A percentile compares a stretch with the other conserved stretches of the same genome.
Evolutionary conservation across 1,140 invertebrate species (phyloP).

Genomic region (Papilio helenus): DNA sequence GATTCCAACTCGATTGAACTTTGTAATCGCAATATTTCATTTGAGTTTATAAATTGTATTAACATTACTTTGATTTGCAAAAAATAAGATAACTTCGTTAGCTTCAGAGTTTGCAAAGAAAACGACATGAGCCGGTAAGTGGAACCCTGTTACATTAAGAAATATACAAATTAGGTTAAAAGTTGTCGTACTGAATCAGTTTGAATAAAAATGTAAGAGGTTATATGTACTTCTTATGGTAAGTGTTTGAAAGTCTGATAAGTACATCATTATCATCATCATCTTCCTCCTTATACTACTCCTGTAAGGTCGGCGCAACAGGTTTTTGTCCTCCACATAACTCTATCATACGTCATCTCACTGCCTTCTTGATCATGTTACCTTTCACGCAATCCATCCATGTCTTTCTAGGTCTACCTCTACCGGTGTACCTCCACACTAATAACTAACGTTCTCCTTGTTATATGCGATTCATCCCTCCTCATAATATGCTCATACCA

Average conservation of each 20-base stretch:
- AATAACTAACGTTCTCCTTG: too few species aligned
- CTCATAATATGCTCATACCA: too few species aligned
- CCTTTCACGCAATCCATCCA: too few species aligned
- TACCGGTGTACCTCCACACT: too few species aligned
- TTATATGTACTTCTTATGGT: neutral
- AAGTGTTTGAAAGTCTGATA: neutral
- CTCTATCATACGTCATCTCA: too few species aligned
- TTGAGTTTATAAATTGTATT: neutral
- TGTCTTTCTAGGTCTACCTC: too few species aligned
- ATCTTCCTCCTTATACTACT: too few species aligned
- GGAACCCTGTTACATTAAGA: neutral
- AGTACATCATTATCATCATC: too few species aligned
- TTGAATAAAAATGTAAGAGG: neutral
- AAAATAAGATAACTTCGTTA: neutral
- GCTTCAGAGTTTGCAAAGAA: neutral
- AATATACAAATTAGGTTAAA: neutral
- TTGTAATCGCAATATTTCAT: slow-evolving; percentile 5
- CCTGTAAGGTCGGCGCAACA: too few species aligned
- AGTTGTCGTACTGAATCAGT: neutral
- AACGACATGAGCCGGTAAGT: neutral
- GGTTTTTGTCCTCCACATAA: too few species aligned
- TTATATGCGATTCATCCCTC: too few species aligned
- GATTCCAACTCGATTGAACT: neutral
- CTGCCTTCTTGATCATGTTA: too few species aligned
- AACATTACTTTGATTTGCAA: neutral